Evolutionary conservation across 2,113 vertebrate genomes (phyloP), one percentile per base, ranked within the genome.

Genomic region (Peromyscus maniculatus): DNA sequence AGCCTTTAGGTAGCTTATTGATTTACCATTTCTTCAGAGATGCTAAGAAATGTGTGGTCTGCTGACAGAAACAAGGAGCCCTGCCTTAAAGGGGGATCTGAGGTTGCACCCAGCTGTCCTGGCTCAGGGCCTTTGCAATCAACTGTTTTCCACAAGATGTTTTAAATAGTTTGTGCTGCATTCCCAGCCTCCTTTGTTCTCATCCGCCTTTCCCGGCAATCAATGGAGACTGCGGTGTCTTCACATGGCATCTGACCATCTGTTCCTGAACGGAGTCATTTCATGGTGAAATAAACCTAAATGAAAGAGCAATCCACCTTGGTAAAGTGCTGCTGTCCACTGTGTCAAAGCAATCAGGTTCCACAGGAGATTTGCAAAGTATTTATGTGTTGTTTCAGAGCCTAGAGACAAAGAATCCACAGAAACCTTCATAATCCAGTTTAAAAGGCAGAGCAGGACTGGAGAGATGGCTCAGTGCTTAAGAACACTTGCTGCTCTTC

Each of bases 1-100:
- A 98, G 96, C 97, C 97, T 98, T 98, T 98, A 97, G 97, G 96
- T 97, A 95, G 98, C 97, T 98, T 98, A 98, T 98, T 98, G 98
- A 98, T 98, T 98, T 98, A 98, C 95, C 97, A 98, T 98, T 98
- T 98, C 97, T 98, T 98, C 67, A 72, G 92, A 98, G 97, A 97
- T 52, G 19, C 84, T 66, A 52, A 96, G 97, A 98, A 98, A 97
- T 98, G 97, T 77, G 96, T 97, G 97, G 97, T 94, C 95, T 84
- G 71, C 67, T 88, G 93, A 97, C 92, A 98, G 72, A 62, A 86
- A 64, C 49, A 72, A 69, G 7, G 80, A 95, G 93, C 91, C 55
- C 55, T 64, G 80, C 91, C 98, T 98, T 94, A 72, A 96, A 97
- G 82, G 89, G 78, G 0, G 26, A 93, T 94, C 86, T 82, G 92